Percentiles rank a stretch among this genome's conserved stretches.
Evolutionary conservation across 1,140 invertebrate genomes (phyloP).

Genomic region (Drepana arcuata): DNA sequence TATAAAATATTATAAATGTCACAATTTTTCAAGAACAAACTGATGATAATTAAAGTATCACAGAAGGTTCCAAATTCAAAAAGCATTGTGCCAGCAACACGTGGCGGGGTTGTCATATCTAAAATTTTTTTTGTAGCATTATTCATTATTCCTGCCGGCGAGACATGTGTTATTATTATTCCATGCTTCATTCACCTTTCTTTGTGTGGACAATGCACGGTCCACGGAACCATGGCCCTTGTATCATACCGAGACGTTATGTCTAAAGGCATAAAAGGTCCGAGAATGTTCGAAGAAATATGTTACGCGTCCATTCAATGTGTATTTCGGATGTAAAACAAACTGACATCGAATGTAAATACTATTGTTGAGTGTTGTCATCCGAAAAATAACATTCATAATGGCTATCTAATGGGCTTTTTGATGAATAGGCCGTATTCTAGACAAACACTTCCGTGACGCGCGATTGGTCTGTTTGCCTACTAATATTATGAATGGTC

Average conservation of each 20-base stretch:
- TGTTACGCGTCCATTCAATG: slow-evolving; percentile 55
- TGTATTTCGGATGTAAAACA: slow-evolving; percentile 67
- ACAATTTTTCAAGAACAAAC: background rate
- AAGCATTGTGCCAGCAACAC: slow-evolving; percentile 48
- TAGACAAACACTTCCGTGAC: slow-evolving; percentile 19
- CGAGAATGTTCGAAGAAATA: slow-evolving; percentile 49
- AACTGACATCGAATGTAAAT: slow-evolving; percentile 71
- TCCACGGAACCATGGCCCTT: slow-evolving; percentile 45
- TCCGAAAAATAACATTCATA: slow-evolving; percentile 55
- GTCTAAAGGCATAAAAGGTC: slow-evolving; percentile 43
- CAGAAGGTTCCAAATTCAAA: slow-evolving; percentile 30
- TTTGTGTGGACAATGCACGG: slow-evolving; percentile 46
- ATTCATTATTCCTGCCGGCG: slow-evolving; percentile 46
- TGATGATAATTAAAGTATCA: slow-evolving; percentile 8
- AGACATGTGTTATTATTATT: slow-evolving; percentile 64
- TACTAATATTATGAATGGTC: too few relatives aligned
- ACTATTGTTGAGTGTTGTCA: slow-evolving; percentile 63
- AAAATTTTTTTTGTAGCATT: slow-evolving; percentile 44
- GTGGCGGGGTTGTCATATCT: slow-evolving; percentile 60
- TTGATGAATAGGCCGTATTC: slow-evolving; percentile 35
- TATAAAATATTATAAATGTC: background rate
- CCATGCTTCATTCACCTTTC: slow-evolving; percentile 56
- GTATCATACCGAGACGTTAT: slow-evolving; percentile 58
- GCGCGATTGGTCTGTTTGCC: too few relatives aligned
- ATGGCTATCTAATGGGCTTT: slow-evolving; percentile 58